Conservation (phyloP, 1,140 invertebrate species). For the Drosophila nasuta region DNA sequence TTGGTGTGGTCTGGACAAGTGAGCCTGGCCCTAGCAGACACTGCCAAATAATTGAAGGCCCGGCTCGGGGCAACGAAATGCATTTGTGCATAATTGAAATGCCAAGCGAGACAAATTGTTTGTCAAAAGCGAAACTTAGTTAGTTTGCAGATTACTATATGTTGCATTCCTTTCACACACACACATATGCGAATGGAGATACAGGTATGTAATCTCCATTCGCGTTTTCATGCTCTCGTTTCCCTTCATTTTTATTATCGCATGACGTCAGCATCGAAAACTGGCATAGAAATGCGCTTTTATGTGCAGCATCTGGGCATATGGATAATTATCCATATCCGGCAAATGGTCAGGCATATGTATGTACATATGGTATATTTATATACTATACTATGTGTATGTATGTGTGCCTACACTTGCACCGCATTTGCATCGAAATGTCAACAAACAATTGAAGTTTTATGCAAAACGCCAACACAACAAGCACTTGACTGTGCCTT, state of each 20-base stretch:
- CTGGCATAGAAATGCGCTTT: slow-evolving; percentile 8
- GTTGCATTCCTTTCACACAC: not conserved
- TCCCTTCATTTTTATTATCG: not conserved
- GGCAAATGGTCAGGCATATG: slow-evolving; percentile 4
- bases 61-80: slow-evolving; percentile 33
- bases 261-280: slow-evolving; percentile 34
- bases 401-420: no score
- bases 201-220: not conserved
- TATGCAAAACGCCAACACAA: slow-evolving; percentile 45
- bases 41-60: slow-evolving; percentile 30
- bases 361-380: no score
- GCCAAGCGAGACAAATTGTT: slow-evolving; percentile 34
- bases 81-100: slow-evolving; percentile 49
- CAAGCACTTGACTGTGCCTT: slow-evolving; percentile 22
- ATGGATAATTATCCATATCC: slow-evolving; percentile 37
- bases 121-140: slow-evolving; percentile 1
- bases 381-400: no score
- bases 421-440: slow-evolving; percentile 37
- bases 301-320: slow-evolving; percentile 29
- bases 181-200: not conserved
- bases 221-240: not conserved
- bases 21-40: not conserved
- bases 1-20: not conserved
- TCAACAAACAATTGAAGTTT: slow-evolving; percentile 56
- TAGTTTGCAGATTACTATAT: slow-evolving; percentile 16